A percentile compares a stretch with the other conserved stretches of the same genome.
phyloP scores from a whole-genome alignment of 2,797 vertebrate genomes.

The Rhinella marina region DNA sequence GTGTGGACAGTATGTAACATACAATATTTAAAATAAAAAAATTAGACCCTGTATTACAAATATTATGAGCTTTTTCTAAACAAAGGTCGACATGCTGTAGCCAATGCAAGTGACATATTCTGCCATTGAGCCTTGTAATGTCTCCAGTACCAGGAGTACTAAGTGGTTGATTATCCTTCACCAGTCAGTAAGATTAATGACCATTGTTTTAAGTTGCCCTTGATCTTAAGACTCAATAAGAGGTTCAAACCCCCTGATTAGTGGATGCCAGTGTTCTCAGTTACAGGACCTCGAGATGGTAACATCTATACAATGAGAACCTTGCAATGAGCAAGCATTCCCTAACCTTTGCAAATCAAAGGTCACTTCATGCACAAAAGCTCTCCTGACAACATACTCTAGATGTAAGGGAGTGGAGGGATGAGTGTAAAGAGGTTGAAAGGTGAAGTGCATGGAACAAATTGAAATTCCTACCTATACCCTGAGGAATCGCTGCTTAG shows the following conservation, averaged over 20 bases:
- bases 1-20: too few relatives aligned
- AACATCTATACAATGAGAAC: constrained; percentile 39
- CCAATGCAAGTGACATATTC: not conserved
- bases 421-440: constrained; percentile 52
- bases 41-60: not conserved
- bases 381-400: constrained; percentile 38
- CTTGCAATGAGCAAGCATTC: constrained; percentile 18
- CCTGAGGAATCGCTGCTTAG: constrained; percentile 62
- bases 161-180: constrained; percentile 5
- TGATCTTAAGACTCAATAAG: constrained; percentile 36
- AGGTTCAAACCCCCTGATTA: constrained; percentile 8
- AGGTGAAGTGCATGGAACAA: constrained; percentile 56
- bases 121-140: not conserved
- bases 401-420: constrained; percentile 31
- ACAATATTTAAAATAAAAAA: too few relatives aligned
- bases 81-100: not conserved
- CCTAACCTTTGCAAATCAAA: constrained; percentile 46
- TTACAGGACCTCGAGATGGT: not conserved
- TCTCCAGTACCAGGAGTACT: not conserved
- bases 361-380: constrained; percentile 32
- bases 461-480: constrained; percentile 59
- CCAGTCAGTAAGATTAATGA: constrained; percentile 31
- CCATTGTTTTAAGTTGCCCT: constrained; percentile 11
- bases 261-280: constrained; percentile 23
- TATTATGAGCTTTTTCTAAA: not conserved